These are phyloP conservation scores for Enteromius viviparus DNA, from an alignment of 2,797 vertebrate species.

Conservation along the genomic window DNA sequence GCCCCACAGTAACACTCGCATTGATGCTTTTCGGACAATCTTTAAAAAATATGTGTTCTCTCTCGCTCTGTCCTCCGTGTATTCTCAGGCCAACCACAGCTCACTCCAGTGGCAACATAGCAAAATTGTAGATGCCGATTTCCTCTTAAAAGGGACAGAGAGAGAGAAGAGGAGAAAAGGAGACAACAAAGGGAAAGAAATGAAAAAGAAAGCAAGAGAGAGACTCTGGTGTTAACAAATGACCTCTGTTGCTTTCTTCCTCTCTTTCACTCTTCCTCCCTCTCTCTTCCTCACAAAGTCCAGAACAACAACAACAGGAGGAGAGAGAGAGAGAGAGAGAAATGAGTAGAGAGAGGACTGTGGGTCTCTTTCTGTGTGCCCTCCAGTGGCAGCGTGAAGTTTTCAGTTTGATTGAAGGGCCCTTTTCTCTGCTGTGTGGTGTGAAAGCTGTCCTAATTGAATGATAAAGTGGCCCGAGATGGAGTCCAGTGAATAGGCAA, in stretches of 20 bases:
- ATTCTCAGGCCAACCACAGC: conserved; percentile 47
- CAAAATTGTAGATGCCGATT: conserved; percentile 48
- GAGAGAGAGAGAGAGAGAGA: conserved; percentile 25
- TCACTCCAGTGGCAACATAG: conserved; percentile 57
- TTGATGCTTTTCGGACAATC: conserved; percentile 4
- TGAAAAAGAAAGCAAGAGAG: conserved; percentile 47
- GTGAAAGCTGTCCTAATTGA: conserved; percentile 89
- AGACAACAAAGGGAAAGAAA: conserved; percentile 35
- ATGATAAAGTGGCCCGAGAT: conserved; percentile 86
- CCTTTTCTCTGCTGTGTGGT: conserved; percentile 80
- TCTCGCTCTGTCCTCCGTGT: not conserved
- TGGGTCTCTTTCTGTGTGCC: conserved; percentile 63
- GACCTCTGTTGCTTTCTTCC: conserved; percentile 59
- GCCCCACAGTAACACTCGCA: not conserved
- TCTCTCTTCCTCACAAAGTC: conserved; percentile 56
- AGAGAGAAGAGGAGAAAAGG: conserved; percentile 37
- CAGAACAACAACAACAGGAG: conserved; percentile 55
- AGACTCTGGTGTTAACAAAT: conserved; percentile 70
- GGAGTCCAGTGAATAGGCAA: conserved; percentile 82
- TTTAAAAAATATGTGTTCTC: not conserved
- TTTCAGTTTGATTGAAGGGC: conserved; percentile 85
- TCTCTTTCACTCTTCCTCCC: conserved; percentile 42
- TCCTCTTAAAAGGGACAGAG: conserved; percentile 25
- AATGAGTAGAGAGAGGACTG: conserved; percentile 57
- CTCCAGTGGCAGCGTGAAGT: conserved; percentile 82